Evolutionary conservation across 2,888 invertebrate genomes (phyloP), one percentile per base, ranked within the genome.

Genomic region (Pherbina coryleti): DNA sequence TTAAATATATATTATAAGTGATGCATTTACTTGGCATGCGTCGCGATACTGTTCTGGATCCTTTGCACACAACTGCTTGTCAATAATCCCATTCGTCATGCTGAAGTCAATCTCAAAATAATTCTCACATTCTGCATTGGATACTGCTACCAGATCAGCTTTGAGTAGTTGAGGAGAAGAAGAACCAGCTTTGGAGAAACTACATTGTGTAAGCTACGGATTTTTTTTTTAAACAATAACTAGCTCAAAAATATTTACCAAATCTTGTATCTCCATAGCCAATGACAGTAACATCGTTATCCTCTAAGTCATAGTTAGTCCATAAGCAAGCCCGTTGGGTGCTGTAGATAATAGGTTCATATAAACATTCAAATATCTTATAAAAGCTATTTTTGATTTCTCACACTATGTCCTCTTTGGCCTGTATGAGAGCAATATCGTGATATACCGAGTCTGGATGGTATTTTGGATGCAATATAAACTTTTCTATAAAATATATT

Each of bases 131-230:
- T 64, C 53, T 5, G 17, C 49, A 44, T 75, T 79, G 25, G 79
- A 75, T 44, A 67, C 73, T 1, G 73, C 80, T 57, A 5, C 11
- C 28, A 86, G 78, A 11, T 75, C 77, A 1, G 86, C 86, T 82
- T 86, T 86, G 70, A 85, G 82, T 62, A 87, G 77, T 34, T 83
- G 79, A 60, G 84, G 82, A 22, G 86, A 84, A 25, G 79, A n/a
- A 11, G 57, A n/a, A 28, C 72, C 69, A 9, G 69, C 49, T 69
- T 9, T 49, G 14, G 28, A 53, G 19, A 53, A 3, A 62, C 9
- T 67, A 22, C 0, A 44, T 22, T 67, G 25, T 44, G 19, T 8
- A 44, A 44, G 7, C 22, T 0, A 25, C 14, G 3, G 5, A n/a
- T n/a, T n/a, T n/a, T n/a, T n/a, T n/a, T n/a, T n/a, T n/a, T n/a